These are phyloP conservation scores for Nasua narica DNA, from an alignment of 2,797 vertebrate genomes.

Conservation along the genomic window DNA sequence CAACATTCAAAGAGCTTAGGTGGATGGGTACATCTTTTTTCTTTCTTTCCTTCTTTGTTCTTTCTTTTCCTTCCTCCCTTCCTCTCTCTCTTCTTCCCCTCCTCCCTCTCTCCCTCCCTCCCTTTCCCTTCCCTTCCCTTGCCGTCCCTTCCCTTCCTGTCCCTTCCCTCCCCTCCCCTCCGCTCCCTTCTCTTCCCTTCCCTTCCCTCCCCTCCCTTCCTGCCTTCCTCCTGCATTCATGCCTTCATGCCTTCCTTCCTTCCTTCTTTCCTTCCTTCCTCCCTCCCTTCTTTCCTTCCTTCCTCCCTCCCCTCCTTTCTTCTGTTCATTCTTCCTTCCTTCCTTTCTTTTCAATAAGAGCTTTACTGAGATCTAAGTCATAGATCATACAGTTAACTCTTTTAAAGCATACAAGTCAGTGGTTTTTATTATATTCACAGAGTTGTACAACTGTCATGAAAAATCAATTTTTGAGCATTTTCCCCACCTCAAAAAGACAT, in stretches of 20 bases:
- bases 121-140: too few species aligned
- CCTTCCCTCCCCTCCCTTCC: too few species aligned
- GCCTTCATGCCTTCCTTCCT: too few species aligned
- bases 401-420: not conserved
- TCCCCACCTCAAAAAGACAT: not conserved
- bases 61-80: not conserved
- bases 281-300: too few species aligned
- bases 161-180: rapidly evolving
- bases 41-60: not conserved
- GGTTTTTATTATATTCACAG: not conserved
- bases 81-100: too few species aligned
- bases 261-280: not conserved
- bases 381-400: not conserved
- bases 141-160: too few species aligned
- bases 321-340: too few species aligned
- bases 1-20: not conserved
- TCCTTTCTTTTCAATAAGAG: not conserved
- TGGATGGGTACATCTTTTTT: not conserved
- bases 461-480: not conserved
- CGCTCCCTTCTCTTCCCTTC: rapidly evolving
- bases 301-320: too few species aligned
- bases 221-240: too few species aligned
- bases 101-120: not conserved
- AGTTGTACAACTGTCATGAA: not conserved
- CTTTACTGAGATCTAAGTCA: not conserved